Conservation (phyloP, 2,113 vertebrate species). For the Mustelus asterias region DNA sequence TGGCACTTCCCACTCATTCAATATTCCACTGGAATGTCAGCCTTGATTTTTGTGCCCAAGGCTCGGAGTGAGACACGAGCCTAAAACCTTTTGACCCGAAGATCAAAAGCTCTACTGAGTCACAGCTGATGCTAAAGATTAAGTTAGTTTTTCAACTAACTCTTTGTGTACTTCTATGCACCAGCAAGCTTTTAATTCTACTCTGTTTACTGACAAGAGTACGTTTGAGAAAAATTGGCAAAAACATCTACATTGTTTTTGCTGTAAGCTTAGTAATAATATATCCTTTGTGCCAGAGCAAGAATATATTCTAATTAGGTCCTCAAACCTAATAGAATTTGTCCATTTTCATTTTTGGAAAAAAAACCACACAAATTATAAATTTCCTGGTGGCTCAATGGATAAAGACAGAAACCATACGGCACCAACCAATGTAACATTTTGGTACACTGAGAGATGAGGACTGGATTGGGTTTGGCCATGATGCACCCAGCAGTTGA, state of each 20-base stretch:
- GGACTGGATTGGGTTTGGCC: background rate
- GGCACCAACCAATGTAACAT: background rate
- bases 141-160: background rate
- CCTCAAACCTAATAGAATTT: background rate
- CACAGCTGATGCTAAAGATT: background rate
- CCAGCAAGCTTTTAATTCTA: background rate
- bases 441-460: background rate
- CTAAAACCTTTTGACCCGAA: background rate
- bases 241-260: background rate
- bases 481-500: background rate
- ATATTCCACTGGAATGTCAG: background rate
- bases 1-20: background rate
- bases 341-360: background rate
- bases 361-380: background rate
- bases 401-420: background rate
- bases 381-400: background rate
- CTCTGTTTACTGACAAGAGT: background rate
- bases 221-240: background rate
- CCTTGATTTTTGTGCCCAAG: background rate
- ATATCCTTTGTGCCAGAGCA: background rate
- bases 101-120: too few relatives aligned
- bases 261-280: too few relatives aligned
- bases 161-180: background rate
- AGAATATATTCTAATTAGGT: background rate
- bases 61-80: background rate